phyloP scores from a whole-genome alignment of 2,113 vertebrate genomes.

The Thamnaconus septentrionalis region DNA sequence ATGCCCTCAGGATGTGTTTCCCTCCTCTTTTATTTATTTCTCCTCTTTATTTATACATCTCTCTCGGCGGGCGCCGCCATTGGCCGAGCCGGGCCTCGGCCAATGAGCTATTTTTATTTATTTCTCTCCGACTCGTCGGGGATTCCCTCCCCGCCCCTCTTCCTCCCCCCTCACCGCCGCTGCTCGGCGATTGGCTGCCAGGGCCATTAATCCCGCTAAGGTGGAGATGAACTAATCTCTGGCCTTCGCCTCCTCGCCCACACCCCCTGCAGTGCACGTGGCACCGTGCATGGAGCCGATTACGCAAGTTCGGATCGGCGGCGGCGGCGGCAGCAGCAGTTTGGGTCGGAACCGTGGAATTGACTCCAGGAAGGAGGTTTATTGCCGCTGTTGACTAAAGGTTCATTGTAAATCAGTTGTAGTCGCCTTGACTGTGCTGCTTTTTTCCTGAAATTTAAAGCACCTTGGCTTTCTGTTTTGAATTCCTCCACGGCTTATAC shows the following conservation, averaged over 20 bases:
- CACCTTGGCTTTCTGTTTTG: too few relatives aligned
- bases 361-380: too few relatives aligned
- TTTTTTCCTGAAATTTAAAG: too few relatives aligned
- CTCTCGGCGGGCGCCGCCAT: conserved; percentile 54
- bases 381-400: too few relatives aligned
- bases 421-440: too few relatives aligned
- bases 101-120: conserved; percentile 45
- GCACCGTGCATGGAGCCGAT: conserved; percentile 47
- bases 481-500: too few relatives aligned
- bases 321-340: too few relatives aligned
- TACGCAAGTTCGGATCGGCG: background rate
- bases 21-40: conserved; percentile 73
- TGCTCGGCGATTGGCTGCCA: conserved; percentile 54
- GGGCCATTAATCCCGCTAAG: conserved; percentile 55
- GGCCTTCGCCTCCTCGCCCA: background rate
- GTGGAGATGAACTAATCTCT: conserved; percentile 32
- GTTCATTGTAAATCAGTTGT: too few relatives aligned
- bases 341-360: too few relatives aligned
- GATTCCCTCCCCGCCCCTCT: conserved; percentile 49
- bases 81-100: conserved; percentile 43
- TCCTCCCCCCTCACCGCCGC: background rate
- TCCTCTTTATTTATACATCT: conserved; percentile 71
- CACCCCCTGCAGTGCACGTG: conserved; percentile 9
- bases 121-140: conserved; percentile 53
- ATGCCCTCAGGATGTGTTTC: conserved; percentile 74